A percentile compares a stretch with the other conserved stretches of the same genome.
Evolutionary conservation across 1,140 invertebrate species (phyloP).

Genomic region (Diorhabda sublineata): DNA sequence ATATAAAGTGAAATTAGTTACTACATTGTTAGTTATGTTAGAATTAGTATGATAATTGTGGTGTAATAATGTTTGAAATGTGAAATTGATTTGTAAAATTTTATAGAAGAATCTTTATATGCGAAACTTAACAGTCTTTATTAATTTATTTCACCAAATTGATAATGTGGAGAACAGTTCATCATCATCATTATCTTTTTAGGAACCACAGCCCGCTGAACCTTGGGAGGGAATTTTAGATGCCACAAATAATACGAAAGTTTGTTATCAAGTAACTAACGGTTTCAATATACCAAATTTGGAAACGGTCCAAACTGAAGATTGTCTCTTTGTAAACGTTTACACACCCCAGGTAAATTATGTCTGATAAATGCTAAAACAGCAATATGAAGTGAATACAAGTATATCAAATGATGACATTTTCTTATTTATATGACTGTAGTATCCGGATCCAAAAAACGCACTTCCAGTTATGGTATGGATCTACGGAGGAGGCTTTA

Average conservation of each 20-base stretch:
- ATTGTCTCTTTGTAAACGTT: conserved; percentile 27
- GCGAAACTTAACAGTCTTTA: too few relatives aligned
- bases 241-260: conserved; percentile 26
- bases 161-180: too few relatives aligned
- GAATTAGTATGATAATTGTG: too few relatives aligned
- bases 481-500: conserved; percentile 26
- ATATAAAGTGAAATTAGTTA: too few relatives aligned
- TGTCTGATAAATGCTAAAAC: too few relatives aligned
- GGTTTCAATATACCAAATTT: conserved; percentile 4
- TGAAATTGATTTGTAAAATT: too few relatives aligned
- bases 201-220: conserved; percentile 25
- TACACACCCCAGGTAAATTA: conserved; percentile 27
- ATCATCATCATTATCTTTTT: not conserved
- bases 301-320: conserved; percentile 21
- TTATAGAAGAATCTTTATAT: too few relatives aligned
- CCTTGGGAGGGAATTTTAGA: conserved; percentile 29
- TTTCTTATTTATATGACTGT: not conserved
- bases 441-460: conserved; percentile 17
- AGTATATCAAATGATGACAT: not conserved
- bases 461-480: conserved; percentile 23
- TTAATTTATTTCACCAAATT: too few relatives aligned
- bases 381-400: not conserved
- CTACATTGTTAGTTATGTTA: too few relatives aligned
- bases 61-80: too few relatives aligned
- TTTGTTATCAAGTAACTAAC: conserved; percentile 22